phyloP scores from a whole-genome alignment of 2,797 vertebrate genomes.

The Pogonophryne albipinna region DNA sequence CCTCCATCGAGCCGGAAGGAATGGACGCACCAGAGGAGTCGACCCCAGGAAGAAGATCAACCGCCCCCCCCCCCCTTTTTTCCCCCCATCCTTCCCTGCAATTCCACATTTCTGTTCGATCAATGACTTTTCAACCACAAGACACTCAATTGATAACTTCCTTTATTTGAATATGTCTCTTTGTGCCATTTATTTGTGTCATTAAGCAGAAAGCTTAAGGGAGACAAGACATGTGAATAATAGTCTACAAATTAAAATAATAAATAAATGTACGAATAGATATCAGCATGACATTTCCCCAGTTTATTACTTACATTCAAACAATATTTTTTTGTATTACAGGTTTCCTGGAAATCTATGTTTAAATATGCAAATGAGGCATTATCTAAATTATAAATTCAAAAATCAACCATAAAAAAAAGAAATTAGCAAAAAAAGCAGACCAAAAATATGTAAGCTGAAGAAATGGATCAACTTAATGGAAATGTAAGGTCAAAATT shows the following conservation, averaged over 20 bases:
- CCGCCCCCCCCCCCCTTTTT: neutral
- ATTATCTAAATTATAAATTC: no score
- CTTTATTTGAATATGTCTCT: neutral
- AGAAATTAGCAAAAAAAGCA: neutral
- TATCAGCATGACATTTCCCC: no score
- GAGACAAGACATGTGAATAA: no score
- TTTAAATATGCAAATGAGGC: no score
- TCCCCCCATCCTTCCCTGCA: neutral
- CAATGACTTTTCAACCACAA: neutral
- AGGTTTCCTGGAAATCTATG: no score
- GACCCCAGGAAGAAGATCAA: constrained; percentile 73
- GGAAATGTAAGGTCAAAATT: no score
- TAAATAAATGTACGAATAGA: no score
- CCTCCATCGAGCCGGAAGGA: constrained; percentile 81
- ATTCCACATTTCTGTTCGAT: constrained; percentile 23
- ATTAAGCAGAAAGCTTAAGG: neutral
- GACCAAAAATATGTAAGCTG: neutral
- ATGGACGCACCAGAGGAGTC: constrained; percentile 77
- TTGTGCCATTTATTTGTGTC: neutral
- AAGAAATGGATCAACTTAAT: neutral
- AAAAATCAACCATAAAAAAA: no score
- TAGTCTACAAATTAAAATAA: no score
- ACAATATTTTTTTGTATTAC: no score
- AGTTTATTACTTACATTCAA: no score
- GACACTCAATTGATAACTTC: neutral